A percentile compares a stretch with the other conserved stretches of the same genome.
Conservation (phyloP, 1,140 invertebrate species). For the Leptinotarsa texana region DNA sequence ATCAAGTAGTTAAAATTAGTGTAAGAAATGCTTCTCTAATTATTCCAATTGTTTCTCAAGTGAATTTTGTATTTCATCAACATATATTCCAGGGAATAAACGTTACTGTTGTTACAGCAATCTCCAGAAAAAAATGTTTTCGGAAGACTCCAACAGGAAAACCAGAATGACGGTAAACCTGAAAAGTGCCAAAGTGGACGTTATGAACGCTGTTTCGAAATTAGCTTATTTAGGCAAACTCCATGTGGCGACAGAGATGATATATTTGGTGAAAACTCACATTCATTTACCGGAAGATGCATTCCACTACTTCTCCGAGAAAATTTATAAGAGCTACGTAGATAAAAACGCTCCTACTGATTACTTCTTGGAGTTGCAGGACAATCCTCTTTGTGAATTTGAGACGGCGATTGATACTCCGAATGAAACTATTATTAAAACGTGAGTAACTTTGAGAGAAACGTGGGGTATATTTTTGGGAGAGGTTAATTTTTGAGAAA, state of each 20-base stretch:
- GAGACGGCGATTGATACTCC: neutral
- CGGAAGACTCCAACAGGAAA: conserved; percentile 5
- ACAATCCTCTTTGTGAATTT: conserved; percentile 22
- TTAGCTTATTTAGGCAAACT: conserved; percentile 29
- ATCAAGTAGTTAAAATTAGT: no score
- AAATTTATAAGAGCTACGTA: conserved; percentile 19
- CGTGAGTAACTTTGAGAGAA: neutral
- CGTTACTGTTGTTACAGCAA: neutral
- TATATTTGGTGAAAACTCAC: conserved; percentile 30
- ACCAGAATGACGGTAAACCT: conserved; percentile 22
- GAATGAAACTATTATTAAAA: conserved; percentile 8
- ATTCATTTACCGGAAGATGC: conserved; percentile 24
- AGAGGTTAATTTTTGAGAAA: neutral
- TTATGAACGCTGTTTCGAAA: conserved; percentile 2
- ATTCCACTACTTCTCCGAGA: conserved; percentile 25
- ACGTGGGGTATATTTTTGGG: neutral
- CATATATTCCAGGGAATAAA: no score
- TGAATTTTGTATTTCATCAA: no score
- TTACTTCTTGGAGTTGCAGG: neutral
- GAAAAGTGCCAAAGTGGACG: neutral
- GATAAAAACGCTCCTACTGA: neutral
- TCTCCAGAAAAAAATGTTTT: neutral
- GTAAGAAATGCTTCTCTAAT: no score
- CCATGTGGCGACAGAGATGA: conserved; percentile 32
- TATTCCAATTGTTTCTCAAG: no score